Evolutionary conservation across 2,888 invertebrate genomes (phyloP).

Genomic region (Lepas anatifera): DNA sequence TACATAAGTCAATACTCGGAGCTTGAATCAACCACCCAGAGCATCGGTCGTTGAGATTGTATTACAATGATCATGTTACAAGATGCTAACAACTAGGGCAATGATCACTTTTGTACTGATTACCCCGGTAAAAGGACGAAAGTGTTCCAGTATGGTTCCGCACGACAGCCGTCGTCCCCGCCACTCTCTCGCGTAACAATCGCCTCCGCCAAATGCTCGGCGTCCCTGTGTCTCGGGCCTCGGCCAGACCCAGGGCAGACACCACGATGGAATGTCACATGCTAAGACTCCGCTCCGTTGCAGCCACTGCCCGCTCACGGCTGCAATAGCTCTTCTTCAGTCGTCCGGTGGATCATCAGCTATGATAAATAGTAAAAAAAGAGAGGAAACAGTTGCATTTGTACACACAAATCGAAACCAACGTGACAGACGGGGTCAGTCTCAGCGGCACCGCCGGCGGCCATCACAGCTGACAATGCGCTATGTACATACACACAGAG

Average conservation of each 20-base stretch:
- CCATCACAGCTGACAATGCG: slow-evolving; percentile 4
- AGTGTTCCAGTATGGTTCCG: no score
- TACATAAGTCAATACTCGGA: no score
- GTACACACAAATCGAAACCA: slow-evolving; percentile 1
- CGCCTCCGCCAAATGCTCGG: not conserved
- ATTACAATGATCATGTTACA: slow-evolving; percentile 9
- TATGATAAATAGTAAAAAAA: slow-evolving; percentile 10
- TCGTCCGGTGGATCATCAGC: no score
- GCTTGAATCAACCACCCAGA: no score
- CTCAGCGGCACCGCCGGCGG: no score
- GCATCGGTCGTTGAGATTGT: not conserved
- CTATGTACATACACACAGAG: not conserved
- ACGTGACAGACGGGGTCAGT: not conserved
- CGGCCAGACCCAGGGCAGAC: not conserved
- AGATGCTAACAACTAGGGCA: slow-evolving; percentile 7
- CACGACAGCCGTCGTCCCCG: no score
- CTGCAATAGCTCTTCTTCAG: not conserved
- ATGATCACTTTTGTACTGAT: slow-evolving; percentile 6
- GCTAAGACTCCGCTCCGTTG: no score
- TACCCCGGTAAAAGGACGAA: slow-evolving; percentile 8
- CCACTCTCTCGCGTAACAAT: not conserved
- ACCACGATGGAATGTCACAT: slow-evolving; percentile 2
- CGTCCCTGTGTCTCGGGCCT: not conserved
- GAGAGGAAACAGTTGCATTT: not conserved
- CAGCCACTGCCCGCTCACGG: not conserved